Evolutionary conservation across 2,797 vertebrate species (phyloP), one percentile per base, ranked within the genome.

Genomic region (Arrhamphus sclerolepis): DNA sequence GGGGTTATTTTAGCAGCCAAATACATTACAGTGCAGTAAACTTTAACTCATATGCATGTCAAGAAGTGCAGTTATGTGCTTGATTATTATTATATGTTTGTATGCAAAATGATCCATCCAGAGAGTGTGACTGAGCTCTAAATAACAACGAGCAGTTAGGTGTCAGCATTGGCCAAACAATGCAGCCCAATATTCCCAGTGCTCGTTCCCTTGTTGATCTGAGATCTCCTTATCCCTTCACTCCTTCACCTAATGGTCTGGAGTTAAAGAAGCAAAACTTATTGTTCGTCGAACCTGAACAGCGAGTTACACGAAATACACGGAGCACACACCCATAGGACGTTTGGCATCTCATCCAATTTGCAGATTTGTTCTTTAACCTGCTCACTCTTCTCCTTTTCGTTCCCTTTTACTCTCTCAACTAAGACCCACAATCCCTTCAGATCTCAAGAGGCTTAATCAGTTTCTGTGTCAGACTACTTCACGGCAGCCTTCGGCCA

Each of bases 391-490:
- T 53, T 71, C 50, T 78, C 74, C 66, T 75, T 75, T 75, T 78
- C 47, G 86, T 81, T 83, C 65, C 71, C 65, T 58, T 70, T 72
- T 69, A 73, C 71, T 83, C 76, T 77, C 82, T 65, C 79, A 84
- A 82, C 89, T 90, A 89, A 89, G 80, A 88, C 86, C 83, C 78
- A 70, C 87, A 91, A 91, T 92, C 89, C 87, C 81, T 56, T 90
- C 70, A 90, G 89, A 89, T 92, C 90, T 92, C 89, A 80, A 89
- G 90, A 89, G 90, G 89, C 89, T 90, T 92, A 92, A 92, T 92
- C 89, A 92, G 89, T 89, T 89, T 89, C 87, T 89, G 89, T 92
- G 90, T 91, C 88, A 89, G 89, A 84, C 88, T 90, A 84, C 87
- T 91, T 89, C 89, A 78, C 56, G 46, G 77, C 86, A 88, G 89